Evolutionary conservation across 2,113 vertebrate species (phyloP).

Genomic region (Dendropsophus ebraccatus): DNA sequence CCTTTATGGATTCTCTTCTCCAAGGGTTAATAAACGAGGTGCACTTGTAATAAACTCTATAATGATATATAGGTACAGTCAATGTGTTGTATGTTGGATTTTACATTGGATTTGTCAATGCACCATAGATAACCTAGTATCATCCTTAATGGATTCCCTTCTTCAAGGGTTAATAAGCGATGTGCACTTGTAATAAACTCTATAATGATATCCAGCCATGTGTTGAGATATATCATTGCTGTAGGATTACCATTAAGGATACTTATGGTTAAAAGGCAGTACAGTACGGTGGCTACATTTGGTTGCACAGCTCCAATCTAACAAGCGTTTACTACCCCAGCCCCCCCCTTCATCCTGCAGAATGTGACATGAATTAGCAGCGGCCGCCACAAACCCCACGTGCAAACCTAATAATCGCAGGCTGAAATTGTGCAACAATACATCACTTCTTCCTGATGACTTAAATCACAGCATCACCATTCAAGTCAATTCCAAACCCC

Average conservation of each 20-base stretch:
- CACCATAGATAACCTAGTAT: no score
- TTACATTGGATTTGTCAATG: no score
- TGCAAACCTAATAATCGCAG: constrained; percentile 2
- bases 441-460: constrained; percentile 27
- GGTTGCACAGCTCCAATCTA: background rate
- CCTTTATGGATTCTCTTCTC: no score
- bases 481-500: constrained; percentile 29
- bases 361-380: background rate
- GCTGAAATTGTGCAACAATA: constrained; percentile 33
- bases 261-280: background rate
- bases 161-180: background rate
- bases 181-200: background rate
- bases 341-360: background rate
- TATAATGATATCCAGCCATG: background rate
- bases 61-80: background rate
- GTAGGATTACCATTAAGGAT: no score
- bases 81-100: no score
- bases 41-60: background rate
- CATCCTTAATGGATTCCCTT: no score
- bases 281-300: background rate
- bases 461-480: constrained; percentile 44
- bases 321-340: background rate
- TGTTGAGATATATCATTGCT: background rate
- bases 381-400: background rate
- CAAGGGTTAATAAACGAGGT: background rate